Conservation (phyloP, 23 tunicate genomes). For the Trididemnum nubilum region DNA sequence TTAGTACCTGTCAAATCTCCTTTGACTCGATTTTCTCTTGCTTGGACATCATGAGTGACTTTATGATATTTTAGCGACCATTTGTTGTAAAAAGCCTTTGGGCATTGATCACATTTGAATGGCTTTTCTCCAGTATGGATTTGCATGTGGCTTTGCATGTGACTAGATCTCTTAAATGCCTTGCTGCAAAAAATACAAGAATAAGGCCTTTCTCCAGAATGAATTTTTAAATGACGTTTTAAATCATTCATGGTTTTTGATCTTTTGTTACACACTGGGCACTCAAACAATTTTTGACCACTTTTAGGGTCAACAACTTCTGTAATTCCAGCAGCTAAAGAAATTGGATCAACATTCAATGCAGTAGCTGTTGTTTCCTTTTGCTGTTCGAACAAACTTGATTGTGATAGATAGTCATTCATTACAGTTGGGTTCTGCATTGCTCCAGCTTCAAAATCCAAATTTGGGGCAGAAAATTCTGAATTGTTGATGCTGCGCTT, state of each 20-base stretch:
- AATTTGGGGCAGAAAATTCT: too few relatives aligned
- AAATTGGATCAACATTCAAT: background rate
- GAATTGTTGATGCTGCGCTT: too few relatives aligned
- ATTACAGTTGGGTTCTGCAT: background rate
- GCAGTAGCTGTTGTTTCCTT: background rate
- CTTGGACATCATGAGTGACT: background rate
- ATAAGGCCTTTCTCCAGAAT: background rate
- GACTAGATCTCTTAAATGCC: background rate
- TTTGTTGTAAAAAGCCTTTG: background rate
- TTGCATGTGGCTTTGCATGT: background rate
- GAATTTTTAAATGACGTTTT: background rate
- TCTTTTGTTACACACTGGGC: background rate
- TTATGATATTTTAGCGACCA: background rate
- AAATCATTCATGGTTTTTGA: background rate
- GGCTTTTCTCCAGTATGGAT: conserved; percentile 22
- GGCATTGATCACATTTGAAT: background rate
- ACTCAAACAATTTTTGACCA: background rate
- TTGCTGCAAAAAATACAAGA: conserved; percentile 10
- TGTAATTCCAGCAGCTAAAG: background rate
- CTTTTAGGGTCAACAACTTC: background rate
- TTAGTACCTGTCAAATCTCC: background rate
- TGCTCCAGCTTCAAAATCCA: too few relatives aligned
- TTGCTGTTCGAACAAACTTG: background rate
- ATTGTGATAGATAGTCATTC: background rate
- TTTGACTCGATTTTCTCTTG: background rate